phyloP scores from a whole-genome alignment of 2,888 invertebrate species.

The Sesamia inferens region DNA sequence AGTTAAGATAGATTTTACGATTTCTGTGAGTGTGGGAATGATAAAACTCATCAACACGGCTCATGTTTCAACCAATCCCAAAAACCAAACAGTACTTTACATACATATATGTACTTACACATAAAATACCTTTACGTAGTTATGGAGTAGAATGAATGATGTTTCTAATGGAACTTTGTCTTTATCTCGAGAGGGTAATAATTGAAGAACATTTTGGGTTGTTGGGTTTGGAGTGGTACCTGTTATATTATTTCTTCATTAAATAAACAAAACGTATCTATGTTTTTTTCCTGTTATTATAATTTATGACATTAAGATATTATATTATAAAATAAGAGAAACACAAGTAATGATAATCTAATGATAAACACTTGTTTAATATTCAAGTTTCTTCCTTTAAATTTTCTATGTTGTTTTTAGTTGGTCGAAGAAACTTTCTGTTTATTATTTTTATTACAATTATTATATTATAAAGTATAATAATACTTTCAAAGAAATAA shows the following conservation, averaged over 20 bases:
- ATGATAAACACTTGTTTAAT: neutral
- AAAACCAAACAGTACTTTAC: no score
- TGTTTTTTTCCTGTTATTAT: neutral
- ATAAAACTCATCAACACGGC: neutral
- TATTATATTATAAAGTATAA: no score
- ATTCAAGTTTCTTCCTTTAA: neutral
- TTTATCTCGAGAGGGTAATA: constrained; percentile 8
- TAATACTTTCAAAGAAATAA: no score
- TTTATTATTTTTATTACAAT: no score
- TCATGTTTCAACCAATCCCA: no score
- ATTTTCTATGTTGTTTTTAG: neutral
- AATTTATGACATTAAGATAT: neutral
- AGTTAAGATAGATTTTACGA: constrained; percentile 14
- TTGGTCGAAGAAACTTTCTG: neutral
- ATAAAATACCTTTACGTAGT: no score
- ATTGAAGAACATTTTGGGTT: constrained; percentile 16
- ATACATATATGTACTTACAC: no score
- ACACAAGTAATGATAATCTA: neutral
- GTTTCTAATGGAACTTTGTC: constrained; percentile 21
- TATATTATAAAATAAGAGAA: neutral
- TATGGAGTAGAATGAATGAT: constrained; percentile 12
- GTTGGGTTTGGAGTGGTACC: neutral
- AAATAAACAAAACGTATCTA: neutral
- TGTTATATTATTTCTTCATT: neutral
- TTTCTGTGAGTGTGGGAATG: constrained; percentile 8